Conservation (phyloP, 1,140 invertebrate species). For the Hylaeus volcanicus region DNA sequence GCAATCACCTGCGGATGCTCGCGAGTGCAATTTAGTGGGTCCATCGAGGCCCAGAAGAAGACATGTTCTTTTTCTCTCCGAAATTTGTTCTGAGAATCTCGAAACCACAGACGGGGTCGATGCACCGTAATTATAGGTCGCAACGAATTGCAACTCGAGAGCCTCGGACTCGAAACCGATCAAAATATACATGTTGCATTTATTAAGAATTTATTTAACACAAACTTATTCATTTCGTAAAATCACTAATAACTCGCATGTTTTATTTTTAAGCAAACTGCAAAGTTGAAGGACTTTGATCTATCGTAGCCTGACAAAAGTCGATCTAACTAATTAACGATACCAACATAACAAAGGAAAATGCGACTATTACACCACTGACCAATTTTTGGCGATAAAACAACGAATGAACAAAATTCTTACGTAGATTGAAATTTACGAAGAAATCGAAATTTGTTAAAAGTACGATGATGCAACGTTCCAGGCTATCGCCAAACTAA, state of each 20-base stretch:
- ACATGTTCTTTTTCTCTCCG: slow-evolving; percentile 17
- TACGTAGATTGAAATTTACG: too few relatives aligned
- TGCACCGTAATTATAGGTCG: slow-evolving; percentile 36
- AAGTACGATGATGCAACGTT: too few relatives aligned
- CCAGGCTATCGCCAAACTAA: too few relatives aligned
- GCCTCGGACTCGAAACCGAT: slow-evolving; percentile 2
- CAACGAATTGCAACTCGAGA: neutral
- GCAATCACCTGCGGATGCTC: slow-evolving; percentile 21
- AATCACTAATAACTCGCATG: neutral
- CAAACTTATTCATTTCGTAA: neutral
- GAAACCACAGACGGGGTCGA: slow-evolving; percentile 38
- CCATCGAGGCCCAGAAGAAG: slow-evolving; percentile 22
- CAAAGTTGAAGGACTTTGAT: too few relatives aligned
- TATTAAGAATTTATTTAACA: neutral
- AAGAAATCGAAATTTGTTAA: too few relatives aligned
- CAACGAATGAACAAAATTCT: too few relatives aligned
- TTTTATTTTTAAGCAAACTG: too few relatives aligned
- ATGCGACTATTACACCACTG: too few relatives aligned
- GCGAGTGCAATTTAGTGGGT: slow-evolving; percentile 34
- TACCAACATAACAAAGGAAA: too few relatives aligned
- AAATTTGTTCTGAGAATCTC: slow-evolving; percentile 42
- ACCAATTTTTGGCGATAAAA: too few relatives aligned
- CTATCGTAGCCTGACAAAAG: too few relatives aligned
- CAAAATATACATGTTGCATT: neutral
- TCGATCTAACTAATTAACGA: too few relatives aligned